Base-by-base conservation (phyloP, 1,140 invertebrate species). In the Magallana gigas region DNA sequence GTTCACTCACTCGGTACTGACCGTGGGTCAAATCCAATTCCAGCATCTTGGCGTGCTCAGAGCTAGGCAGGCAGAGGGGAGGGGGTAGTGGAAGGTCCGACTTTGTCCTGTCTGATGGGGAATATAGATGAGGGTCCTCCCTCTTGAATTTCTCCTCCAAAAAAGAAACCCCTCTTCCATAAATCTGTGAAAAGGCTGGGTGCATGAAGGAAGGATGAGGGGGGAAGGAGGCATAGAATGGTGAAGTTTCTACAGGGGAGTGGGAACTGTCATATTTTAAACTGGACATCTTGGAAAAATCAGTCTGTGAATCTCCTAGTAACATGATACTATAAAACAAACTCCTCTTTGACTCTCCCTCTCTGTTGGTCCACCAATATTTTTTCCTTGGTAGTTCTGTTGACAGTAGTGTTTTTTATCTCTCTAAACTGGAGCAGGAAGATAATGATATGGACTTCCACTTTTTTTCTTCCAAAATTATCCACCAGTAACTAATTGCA, bases 1-100 rank as follows among this genome's bases (percentile, higher is more conserved):
- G 36, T 8, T 64, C 83, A 76, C 68, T 76, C 12, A 18, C 68
- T 3, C 68, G 68, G 8, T 76, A 76, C 83, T 84, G 83, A 58
- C 59, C 57, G 29, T 60, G 83, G 83, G 60, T 84, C 83, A 84
- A 62, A 36, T 64, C 60, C 83, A 62, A 58, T 60, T 60, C 83
- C 83, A 60, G 23, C 57, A 48, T 60, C 18, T 84, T 84, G 1
- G 83, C 59, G 11, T 84, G 81, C n/a, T 83, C 81, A 3, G 48
- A 57, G n/a, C 36, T 83, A 0, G 57, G 81, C 81, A 57, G 48
- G n/a, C 57, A 57, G 36, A 83, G n/a, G 4, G 81, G 57, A 16
- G 16, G 81, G 81, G 81, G 81, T 2, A 12, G 57, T 6, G 57
- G 57, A 57, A 83, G 57, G 48, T 83, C 81, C 56, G 48, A 57